Base-by-base conservation (phyloP, 2,888 invertebrate species). In the Hecatera dysodea region DNA sequence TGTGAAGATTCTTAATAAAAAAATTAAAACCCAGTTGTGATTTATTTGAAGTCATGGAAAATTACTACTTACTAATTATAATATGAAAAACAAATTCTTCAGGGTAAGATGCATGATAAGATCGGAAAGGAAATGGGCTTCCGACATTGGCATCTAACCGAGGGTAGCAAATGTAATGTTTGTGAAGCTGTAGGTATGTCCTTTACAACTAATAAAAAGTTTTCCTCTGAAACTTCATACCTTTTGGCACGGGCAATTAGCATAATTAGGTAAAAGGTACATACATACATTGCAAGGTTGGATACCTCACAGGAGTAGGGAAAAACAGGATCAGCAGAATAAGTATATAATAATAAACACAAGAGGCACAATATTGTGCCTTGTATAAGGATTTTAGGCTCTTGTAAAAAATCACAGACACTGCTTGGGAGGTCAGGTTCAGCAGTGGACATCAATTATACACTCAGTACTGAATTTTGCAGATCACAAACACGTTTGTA, bases 81-180 rank as follows among this genome's bases (percentile, higher is more conserved):
- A 57, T 48, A 48, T 36, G 2, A 70, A 53, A 29, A 46, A 57
- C 39, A 17, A 39, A 7, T 42, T 65, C 22, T 44, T 64, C 57
- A 75, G 27, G 57, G 70, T 65, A 53, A 70, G 75, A 75, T 75
- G n/a, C 57, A 17, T 57, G 75, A 75, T 75, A 75, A 48, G 33
- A 4, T 29, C 12, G 0, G 17, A 65, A 62, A 55, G 75, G 70
- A 75, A 75, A 70, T 75, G 75, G 48, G 64, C 7, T 65, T 61
- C 50, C 56, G 70, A 42, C 46, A 56, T 52, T 61, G n/a, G 22
- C 53, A 27, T 7, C 27, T 48, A n/a, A 55, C 27, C 27, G 39
- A 46, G 22, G 17, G 9, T 24, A 36, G 19, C 44, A 22, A 57
- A 57, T 9, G 9, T 50, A 50, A 57, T 9, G 9, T 50, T 36